These are phyloP conservation scores for Halictus rubicundus DNA, from an alignment of 1,140 invertebrate genomes.

Conservation along the genomic window DNA sequence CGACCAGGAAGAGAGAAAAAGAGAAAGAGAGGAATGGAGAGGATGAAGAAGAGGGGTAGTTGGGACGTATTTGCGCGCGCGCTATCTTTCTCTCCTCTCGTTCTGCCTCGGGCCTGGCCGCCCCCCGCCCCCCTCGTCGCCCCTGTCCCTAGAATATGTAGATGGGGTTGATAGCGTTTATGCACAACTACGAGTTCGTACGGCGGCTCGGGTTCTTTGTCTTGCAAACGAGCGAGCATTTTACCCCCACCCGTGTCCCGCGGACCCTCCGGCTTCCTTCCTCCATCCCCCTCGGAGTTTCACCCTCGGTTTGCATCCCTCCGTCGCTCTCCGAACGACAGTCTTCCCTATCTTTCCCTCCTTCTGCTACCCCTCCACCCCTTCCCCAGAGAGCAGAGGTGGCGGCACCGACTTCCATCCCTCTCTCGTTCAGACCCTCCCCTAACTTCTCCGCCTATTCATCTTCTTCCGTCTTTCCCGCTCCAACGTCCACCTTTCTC, in stretches of 20 bases:
- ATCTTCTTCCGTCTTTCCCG: slow-evolving; percentile 3
- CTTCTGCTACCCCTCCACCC: slow-evolving; percentile 36
- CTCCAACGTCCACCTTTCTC: not conserved
- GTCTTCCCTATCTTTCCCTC: slow-evolving; percentile 42
- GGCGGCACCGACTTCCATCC: slow-evolving; percentile 19
- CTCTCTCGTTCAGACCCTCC: slow-evolving; percentile 11
- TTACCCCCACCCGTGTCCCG: slow-evolving; percentile 49
- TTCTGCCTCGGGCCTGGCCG: slow-evolving; percentile 8
- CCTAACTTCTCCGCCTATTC: not conserved
- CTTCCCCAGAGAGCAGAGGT: slow-evolving; percentile 23
- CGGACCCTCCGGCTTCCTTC: slow-evolving; percentile 6
- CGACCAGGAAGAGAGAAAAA: too few species aligned
- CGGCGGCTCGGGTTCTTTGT: slow-evolving; percentile 73
- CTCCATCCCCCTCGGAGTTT: slow-evolving; percentile 22
- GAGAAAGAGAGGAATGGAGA: too few species aligned
- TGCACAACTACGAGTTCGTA: slow-evolving; percentile 74
- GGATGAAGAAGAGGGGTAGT: not conserved
- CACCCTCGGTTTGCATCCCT: slow-evolving; percentile 47
- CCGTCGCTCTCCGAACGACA: slow-evolving; percentile 30
- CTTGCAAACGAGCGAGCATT: slow-evolving; percentile 75
- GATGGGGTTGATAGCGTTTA: slow-evolving; percentile 76
- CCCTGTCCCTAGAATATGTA: slow-evolving; percentile 67
- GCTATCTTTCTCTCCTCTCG: slow-evolving; percentile 42
- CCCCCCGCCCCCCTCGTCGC: not conserved
- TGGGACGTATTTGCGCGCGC: slow-evolving; percentile 46